Percentiles rank a stretch among this genome's conserved stretches.
Conservation (phyloP, 2,113 vertebrate genomes). For the Apodemus speciosus region DNA sequence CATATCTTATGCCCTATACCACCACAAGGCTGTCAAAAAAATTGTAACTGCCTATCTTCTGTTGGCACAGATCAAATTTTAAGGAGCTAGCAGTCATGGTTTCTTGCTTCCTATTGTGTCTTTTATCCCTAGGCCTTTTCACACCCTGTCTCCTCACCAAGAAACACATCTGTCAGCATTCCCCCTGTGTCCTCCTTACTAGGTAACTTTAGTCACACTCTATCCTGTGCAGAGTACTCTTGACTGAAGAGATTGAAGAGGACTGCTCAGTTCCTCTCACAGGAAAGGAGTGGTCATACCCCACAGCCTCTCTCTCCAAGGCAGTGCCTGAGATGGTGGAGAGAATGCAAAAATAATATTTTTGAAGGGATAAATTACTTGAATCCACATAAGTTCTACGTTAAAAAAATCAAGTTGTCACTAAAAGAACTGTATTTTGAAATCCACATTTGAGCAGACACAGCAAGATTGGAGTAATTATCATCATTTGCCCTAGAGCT, state of each 20-base stretch:
- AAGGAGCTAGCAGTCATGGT: background rate
- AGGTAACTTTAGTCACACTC: background rate
- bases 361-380: background rate
- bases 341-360: background rate
- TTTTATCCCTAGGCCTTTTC: background rate
- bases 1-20: background rate
- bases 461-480: background rate
- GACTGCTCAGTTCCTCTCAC: background rate
- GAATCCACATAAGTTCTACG: background rate
- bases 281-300: background rate
- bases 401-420: slow-evolving; percentile 18
- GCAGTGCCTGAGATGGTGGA: background rate
- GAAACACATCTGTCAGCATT: background rate
- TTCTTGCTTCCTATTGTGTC: background rate
- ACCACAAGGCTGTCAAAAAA: background rate
- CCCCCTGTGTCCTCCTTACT: background rate
- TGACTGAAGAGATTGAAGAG: background rate
- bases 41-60: background rate
- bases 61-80: background rate
- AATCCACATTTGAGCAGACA: slow-evolving; percentile 1
- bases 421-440: background rate
- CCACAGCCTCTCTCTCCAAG: background rate
- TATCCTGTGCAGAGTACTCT: background rate
- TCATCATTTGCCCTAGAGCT: background rate
- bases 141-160: background rate